Evolutionary conservation across 1,140 invertebrate genomes (phyloP).

Genomic region (Bombus pyrosoma): DNA sequence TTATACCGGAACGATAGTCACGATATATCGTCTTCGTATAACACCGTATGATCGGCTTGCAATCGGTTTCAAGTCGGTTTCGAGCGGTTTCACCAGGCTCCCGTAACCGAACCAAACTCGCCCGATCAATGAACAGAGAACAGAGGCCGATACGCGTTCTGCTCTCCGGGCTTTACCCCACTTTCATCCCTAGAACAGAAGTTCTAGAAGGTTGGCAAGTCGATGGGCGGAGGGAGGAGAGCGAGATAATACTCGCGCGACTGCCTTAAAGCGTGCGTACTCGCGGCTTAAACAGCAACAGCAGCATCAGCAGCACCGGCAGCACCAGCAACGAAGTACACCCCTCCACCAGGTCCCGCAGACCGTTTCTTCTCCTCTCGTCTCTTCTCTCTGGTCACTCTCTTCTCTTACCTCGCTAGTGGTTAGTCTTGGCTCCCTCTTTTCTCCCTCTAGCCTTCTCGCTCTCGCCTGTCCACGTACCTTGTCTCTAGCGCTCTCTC

Average conservation of each 20-base stretch:
- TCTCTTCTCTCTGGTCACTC: conserved; percentile 62
- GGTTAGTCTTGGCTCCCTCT: conserved; percentile 59
- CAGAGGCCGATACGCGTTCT: not conserved
- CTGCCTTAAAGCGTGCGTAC: conserved; percentile 66
- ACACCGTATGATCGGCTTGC: not conserved
- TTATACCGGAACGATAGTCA: not conserved
- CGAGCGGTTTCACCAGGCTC: not conserved
- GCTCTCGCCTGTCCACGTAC: conserved; percentile 6
- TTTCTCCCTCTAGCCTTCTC: conserved; percentile 40
- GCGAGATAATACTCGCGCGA: conserved; percentile 58
- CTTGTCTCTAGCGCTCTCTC: conserved; percentile 17
- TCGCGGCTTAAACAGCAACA: conserved; percentile 61
- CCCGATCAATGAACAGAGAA: conserved; percentile 33
- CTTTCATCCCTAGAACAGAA: conserved; percentile 55
- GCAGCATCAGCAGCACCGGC: conserved; percentile 58
- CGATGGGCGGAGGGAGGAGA: conserved; percentile 22
- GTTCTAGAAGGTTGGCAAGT: conserved; percentile 34
- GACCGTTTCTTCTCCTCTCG: conserved; percentile 59
- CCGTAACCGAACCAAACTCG: not conserved
- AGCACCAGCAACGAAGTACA: conserved; percentile 62
- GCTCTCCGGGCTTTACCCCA: conserved; percentile 32
- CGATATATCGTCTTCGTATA: too few relatives aligned
- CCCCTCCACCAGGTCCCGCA: conserved; percentile 58
- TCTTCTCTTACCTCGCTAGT: conserved; percentile 59
- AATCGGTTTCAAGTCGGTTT: not conserved